Conservation (phyloP, 2,888 invertebrate species). For the Lacanobia wlatinum region DNA sequence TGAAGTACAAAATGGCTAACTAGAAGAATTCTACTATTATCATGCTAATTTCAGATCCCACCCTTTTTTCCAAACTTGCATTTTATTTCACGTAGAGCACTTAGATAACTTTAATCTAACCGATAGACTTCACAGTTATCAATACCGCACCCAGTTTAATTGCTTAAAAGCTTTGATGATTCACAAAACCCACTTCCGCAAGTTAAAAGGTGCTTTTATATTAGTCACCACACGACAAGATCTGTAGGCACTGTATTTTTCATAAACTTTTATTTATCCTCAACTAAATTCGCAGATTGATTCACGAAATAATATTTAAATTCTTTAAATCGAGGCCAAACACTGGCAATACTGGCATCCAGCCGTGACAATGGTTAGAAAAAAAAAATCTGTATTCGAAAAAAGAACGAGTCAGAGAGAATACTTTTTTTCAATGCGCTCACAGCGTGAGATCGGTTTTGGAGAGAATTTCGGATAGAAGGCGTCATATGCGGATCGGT, state of each 20-base stretch:
- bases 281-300: slow-evolving; percentile 47
- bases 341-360: slow-evolving; percentile 71
- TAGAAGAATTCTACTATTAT: slow-evolving; percentile 8
- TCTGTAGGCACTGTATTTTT: slow-evolving; percentile 5
- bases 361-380: slow-evolving; percentile 74
- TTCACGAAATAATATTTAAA: slow-evolving; percentile 57
- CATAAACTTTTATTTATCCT: slow-evolving; percentile 22
- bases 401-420: slow-evolving; percentile 79
- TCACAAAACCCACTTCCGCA: slow-evolving; percentile 61
- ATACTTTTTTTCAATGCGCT: slow-evolving; percentile 76
- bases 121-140: slow-evolving; percentile 25
- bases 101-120: slow-evolving; percentile 35
- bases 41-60: not conserved
- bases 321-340: slow-evolving; percentile 50
- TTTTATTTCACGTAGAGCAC: not conserved
- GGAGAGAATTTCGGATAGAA: slow-evolving; percentile 88
- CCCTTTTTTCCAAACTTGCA: not conserved
- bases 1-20: slow-evolving; percentile 41
- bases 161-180: slow-evolving; percentile 48
- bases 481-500: slow-evolving; percentile 86
- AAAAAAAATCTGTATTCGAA: slow-evolving; percentile 80
- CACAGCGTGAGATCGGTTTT: slow-evolving; percentile 89
- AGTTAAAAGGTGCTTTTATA: slow-evolving; percentile 25
- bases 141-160: slow-evolving; percentile 14
- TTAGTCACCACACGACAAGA: slow-evolving; percentile 39